Evolutionary conservation across 2,113 vertebrate species (phyloP).

Genomic region (Triplophysa tibetana): DNA sequence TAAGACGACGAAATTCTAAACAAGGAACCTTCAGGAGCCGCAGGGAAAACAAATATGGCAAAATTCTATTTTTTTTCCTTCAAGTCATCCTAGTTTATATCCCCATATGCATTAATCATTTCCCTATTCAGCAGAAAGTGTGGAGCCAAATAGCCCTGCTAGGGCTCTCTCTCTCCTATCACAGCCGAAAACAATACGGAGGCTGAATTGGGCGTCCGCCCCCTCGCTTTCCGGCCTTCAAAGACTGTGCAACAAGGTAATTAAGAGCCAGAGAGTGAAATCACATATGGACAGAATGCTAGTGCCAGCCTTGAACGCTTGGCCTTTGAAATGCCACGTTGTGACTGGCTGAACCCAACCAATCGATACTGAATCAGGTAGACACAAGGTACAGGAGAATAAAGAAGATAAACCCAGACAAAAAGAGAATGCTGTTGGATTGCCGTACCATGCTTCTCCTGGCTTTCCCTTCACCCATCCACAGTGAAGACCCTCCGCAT

Average conservation of each 20-base stretch:
- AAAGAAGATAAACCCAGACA: constrained; percentile 40
- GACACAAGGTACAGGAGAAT: constrained; percentile 56
- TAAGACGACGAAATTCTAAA: no score
- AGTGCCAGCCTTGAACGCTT: constrained; percentile 59
- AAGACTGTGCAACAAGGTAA: constrained; percentile 48
- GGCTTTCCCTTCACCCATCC: constrained; percentile 11
- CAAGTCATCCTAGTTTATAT: not conserved
- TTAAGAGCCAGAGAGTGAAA: constrained; percentile 47
- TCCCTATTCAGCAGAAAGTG: not conserved
- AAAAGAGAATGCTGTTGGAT: constrained; percentile 24
- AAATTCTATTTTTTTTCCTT: not conserved
- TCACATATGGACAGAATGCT: constrained; percentile 32
- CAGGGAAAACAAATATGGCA: no score
- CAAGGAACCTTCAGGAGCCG: not conserved
- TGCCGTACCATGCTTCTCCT: not conserved
- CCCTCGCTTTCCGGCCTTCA: constrained; percentile 37
- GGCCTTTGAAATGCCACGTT: constrained; percentile 51
- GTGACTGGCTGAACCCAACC: constrained; percentile 42
- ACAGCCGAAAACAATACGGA: constrained; percentile 32
- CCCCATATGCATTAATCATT: constrained; percentile 8
- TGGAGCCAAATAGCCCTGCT: not conserved
- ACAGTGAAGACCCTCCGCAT: not conserved
- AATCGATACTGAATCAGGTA: constrained; percentile 70
- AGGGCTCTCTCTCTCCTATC: constrained; percentile 3
- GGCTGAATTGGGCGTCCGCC: constrained; percentile 30